Conservation (phyloP, 2,113 vertebrate genomes). For the Tapirus terrestris region DNA sequence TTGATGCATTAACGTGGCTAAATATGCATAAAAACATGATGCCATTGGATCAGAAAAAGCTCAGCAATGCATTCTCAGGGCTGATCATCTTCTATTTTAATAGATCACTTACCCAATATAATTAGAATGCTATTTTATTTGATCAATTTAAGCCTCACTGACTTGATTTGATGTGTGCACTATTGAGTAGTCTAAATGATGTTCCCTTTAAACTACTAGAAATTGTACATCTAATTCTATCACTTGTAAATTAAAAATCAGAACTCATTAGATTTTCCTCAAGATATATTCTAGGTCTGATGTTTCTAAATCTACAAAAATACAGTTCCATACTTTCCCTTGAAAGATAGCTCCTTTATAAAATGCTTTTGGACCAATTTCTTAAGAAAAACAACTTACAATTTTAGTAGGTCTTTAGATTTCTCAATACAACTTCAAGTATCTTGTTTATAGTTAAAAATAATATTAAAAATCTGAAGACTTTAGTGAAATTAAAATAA, state of each 20-base stretch:
- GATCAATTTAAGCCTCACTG: not conserved
- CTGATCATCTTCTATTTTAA: not conserved
- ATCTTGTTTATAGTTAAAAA: slow-evolving; percentile 3
- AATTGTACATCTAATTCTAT: not conserved
- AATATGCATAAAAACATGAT: not conserved
- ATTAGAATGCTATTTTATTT: not conserved
- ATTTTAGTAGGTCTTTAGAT: not conserved
- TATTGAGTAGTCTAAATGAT: not conserved
- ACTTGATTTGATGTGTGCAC: not conserved
- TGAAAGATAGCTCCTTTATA: not conserved
- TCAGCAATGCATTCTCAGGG: not conserved
- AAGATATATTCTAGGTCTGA: not conserved
- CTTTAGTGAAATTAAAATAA: not conserved
- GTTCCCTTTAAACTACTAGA: not conserved
- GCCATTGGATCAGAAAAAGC: not conserved
- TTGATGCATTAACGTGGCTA: not conserved
- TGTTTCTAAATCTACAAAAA: slow-evolving; percentile 21
- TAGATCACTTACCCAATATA: not conserved
- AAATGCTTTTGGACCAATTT: not conserved
- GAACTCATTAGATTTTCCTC: not conserved
- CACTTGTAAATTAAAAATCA: slow-evolving; percentile 4
- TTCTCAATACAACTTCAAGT: not conserved
- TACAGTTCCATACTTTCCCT: not conserved
- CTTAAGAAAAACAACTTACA: not conserved
- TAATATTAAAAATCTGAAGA: not conserved